Evolutionary conservation across 2,797 vertebrate species (phyloP).

Genomic region (Pelobates cultripes): DNA sequence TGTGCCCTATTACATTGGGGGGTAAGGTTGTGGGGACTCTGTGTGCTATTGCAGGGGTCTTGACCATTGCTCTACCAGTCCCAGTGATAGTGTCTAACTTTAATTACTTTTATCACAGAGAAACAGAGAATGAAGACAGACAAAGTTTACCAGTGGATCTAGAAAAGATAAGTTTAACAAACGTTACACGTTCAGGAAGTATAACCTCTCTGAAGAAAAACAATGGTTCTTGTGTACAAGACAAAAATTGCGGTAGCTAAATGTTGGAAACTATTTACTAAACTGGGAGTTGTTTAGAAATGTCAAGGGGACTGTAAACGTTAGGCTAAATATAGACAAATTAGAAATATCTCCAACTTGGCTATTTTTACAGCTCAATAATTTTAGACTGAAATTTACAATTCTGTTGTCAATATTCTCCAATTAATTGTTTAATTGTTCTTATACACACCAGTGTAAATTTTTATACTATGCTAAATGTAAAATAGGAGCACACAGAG

Average conservation of each 20-base stretch:
- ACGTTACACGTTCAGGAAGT: constrained; percentile 78
- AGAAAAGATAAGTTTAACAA: constrained; percentile 77
- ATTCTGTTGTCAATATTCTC: too few relatives aligned
- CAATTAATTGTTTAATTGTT: too few relatives aligned
- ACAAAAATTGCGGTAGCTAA: constrained; percentile 76
- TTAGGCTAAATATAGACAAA: too few relatives aligned
- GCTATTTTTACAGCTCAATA: too few relatives aligned
- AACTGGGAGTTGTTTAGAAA: too few relatives aligned
- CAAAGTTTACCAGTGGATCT: constrained; percentile 80
- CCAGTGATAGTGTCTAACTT: constrained; percentile 98
- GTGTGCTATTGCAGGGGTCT: constrained; percentile 93
- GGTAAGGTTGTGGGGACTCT: constrained; percentile 97
- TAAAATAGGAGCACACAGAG: too few relatives aligned
- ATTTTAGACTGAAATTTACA: too few relatives aligned
- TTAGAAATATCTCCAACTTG: too few relatives aligned
- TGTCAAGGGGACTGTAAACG: too few relatives aligned
- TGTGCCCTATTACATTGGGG: constrained; percentile 93
- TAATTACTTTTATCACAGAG: constrained; percentile 97
- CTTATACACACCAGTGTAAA: too few relatives aligned
- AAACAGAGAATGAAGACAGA: constrained; percentile 92
- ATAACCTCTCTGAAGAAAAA: constrained; percentile 86
- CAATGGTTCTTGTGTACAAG: constrained; percentile 80
- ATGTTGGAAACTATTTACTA: not conserved
- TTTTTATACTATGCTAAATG: too few relatives aligned
- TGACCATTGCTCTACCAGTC: constrained; percentile 95